phyloP scores from a whole-genome alignment of 2,113 vertebrate genomes.

The Oreochromis spilurus region DNA sequence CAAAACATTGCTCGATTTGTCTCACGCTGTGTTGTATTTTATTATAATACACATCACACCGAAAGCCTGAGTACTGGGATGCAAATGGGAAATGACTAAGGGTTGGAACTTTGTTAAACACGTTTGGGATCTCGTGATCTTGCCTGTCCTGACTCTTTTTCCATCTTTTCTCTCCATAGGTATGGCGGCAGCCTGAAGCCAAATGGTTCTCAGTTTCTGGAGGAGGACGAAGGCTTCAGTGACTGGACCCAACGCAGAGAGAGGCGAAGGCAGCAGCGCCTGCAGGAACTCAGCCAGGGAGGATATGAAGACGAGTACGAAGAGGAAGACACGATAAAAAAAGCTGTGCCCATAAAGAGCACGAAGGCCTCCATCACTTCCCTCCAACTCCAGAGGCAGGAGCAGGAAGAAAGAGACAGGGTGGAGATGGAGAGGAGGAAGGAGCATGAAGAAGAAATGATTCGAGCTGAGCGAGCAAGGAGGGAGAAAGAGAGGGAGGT shows the following conservation, averaged over 20 bases:
- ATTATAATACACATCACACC: neutral
- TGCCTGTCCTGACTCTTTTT: neutral
- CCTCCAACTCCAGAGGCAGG: slow-evolving; percentile 11
- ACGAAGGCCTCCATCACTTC: neutral
- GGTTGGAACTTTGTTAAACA: neutral
- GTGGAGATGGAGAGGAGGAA: slow-evolving; percentile 40
- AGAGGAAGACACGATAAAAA: neutral
- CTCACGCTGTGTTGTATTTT: neutral
- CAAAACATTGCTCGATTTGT: neutral
- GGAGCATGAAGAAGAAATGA: neutral
- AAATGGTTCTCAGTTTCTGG: slow-evolving; percentile 63
- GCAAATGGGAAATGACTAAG: neutral
- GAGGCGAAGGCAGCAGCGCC: slow-evolving; percentile 64
- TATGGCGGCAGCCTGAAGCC: slow-evolving; percentile 69
- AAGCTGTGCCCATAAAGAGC: neutral
- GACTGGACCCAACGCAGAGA: slow-evolving; percentile 89
- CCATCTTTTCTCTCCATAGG: slow-evolving; percentile 39
- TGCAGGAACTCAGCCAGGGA: slow-evolving; percentile 49
- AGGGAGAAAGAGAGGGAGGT: slow-evolving; percentile 17
- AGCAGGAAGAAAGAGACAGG: slow-evolving; percentile 6
- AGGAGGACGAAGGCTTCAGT: slow-evolving; percentile 93
- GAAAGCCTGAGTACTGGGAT: neutral
- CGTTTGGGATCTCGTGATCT: neutral
- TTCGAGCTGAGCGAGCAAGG: slow-evolving; percentile 12
- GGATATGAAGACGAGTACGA: slow-evolving; percentile 32